phyloP scores from a whole-genome alignment of 2,888 invertebrate species.

The Metopia argyrocephala region DNA sequence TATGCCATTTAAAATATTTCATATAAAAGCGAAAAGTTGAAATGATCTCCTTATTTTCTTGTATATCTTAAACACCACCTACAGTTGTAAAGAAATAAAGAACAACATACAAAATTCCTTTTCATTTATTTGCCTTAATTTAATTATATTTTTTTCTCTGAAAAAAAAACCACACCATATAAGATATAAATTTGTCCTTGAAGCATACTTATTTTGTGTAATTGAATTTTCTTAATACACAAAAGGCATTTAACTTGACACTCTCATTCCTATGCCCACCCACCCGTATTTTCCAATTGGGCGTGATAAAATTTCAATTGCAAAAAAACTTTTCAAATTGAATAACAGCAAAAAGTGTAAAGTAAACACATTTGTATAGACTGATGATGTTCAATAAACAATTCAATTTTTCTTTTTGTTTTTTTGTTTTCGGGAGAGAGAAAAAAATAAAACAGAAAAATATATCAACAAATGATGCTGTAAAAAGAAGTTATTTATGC shows the following conservation, averaged over 20 bases:
- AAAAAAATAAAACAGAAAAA: no score
- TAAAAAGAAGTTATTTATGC: neutral
- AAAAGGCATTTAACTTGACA: neutral
- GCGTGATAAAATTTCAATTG: slow-evolving; percentile 2
- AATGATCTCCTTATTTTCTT: no score
- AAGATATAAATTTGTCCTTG: neutral
- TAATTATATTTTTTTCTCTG: neutral
- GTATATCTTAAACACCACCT: no score
- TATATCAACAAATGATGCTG: slow-evolving; percentile 10
- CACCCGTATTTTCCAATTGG: slow-evolving; percentile 6
- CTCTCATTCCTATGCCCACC: neutral
- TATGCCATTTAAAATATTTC: no score
- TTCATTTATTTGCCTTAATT: no score
- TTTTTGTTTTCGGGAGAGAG: neutral
- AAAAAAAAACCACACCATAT: neutral
- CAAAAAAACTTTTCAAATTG: neutral
- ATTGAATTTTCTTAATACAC: slow-evolving; percentile 25
- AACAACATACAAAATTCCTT: no score
- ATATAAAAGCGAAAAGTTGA: no score
- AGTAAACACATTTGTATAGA: slow-evolving; percentile 7
- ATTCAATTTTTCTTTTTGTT: neutral
- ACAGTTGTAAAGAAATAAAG: no score
- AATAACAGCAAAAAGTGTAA: neutral
- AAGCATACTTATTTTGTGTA: neutral
- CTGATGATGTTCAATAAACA: neutral